These are phyloP conservation scores for Drosophila nr. perissopoda DNA, from an alignment of 2,888 invertebrate genomes.

Conservation along the genomic window DNA sequence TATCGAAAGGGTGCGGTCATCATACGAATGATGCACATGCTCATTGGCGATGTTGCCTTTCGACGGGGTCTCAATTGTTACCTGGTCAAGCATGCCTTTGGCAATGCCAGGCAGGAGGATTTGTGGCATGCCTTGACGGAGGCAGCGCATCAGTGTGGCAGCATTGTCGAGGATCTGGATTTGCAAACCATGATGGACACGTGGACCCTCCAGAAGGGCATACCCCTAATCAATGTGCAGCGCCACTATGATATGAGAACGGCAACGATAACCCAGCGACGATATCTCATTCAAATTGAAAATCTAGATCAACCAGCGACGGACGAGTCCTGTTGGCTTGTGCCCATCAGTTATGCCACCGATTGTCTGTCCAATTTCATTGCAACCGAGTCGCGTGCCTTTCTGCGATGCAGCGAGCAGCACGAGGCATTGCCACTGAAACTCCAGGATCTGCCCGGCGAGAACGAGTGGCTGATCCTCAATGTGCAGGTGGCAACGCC, in stretches of 20 bases:
- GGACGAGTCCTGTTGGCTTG: constrained; percentile 86
- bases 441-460: constrained; percentile 81
- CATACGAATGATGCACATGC: constrained; percentile 95
- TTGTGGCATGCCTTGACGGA: constrained; percentile 90
- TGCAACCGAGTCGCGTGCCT: constrained; percentile 85
- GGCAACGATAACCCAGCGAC: constrained; percentile 87
- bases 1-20: constrained; percentile 93
- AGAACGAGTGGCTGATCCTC: constrained; percentile 89
- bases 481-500: constrained; percentile 90
- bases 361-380: constrained; percentile 85
- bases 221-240: constrained; percentile 89
- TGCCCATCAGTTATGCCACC: constrained; percentile 87
- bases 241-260: constrained; percentile 87
- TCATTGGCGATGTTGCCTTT: constrained; percentile 93
- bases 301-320: background rate
- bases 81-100: constrained; percentile 88
- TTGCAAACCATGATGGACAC: constrained; percentile 92
- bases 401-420: constrained; percentile 85
- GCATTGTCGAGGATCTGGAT: constrained; percentile 86
- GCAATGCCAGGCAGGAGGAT: constrained; percentile 92
- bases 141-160: constrained; percentile 86
- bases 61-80: constrained; percentile 88
- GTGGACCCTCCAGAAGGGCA: constrained; percentile 94
- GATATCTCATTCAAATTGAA: constrained; percentile 66
- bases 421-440: constrained; percentile 29